phyloP scores from a whole-genome alignment of 2,113 vertebrate genomes.

The Anarrhichthys ocellatus region DNA sequence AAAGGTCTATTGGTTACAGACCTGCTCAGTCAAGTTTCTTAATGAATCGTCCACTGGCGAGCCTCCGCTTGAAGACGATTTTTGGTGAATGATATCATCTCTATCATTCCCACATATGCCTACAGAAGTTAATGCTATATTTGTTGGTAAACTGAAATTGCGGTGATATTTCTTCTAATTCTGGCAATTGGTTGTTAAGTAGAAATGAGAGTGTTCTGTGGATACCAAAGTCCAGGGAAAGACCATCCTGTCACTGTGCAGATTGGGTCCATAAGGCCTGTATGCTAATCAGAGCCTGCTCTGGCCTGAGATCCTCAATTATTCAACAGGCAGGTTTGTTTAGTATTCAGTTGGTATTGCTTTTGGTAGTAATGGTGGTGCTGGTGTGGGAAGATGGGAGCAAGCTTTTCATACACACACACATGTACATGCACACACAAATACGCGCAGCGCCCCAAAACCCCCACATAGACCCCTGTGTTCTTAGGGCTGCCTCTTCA shows the following conservation, averaged over 20 bases:
- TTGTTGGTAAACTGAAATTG: neutral
- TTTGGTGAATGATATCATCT: neutral
- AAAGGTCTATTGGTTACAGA: neutral
- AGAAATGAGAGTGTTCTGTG: constrained; percentile 25
- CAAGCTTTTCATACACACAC: constrained; percentile 33
- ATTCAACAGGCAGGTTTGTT: constrained; percentile 85
- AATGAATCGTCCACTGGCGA: constrained; percentile 7
- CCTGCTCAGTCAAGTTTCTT: constrained; percentile 12
- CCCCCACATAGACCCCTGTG: constrained; percentile 68
- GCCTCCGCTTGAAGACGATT: neutral
- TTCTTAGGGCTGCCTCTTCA: constrained; percentile 71
- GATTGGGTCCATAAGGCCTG: constrained; percentile 82
- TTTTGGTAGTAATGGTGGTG: constrained; percentile 69
- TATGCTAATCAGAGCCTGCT: constrained; percentile 80
- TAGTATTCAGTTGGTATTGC: constrained; percentile 82
- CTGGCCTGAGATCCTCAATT: constrained; percentile 79
- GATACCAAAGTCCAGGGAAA: constrained; percentile 41
- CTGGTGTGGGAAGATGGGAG: constrained; percentile 60
- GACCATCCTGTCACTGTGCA: constrained; percentile 66
- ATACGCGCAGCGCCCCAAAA: constrained; percentile 35
- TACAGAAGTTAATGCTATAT: neutral
- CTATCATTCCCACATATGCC: neutral
- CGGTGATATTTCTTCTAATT: constrained; percentile 27
- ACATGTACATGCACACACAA: neutral
- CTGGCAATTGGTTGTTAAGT: constrained; percentile 9